Evolutionary conservation across 2,888 invertebrate species (phyloP).

Genomic region (Acrobasis suavella): DNA sequence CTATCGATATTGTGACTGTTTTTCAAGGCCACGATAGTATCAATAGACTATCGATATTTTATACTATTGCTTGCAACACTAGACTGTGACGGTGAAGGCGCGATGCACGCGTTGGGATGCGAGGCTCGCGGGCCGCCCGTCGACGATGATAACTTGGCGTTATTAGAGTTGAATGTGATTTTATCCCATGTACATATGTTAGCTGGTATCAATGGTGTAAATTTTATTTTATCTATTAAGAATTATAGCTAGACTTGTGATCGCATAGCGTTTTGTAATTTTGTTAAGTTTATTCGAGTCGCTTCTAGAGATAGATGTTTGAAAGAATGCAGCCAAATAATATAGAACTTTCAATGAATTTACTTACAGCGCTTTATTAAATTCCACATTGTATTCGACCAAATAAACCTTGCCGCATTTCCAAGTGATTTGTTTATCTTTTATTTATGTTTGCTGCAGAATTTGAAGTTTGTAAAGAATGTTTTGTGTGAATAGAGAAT

Average conservation of each 20-base stretch:
- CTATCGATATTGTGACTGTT: too few relatives aligned
- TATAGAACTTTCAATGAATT: slow-evolving; percentile 14
- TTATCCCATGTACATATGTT: slow-evolving; percentile 75
- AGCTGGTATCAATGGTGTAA: slow-evolving; percentile 73
- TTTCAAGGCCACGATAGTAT: too few relatives aligned
- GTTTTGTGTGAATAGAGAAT: slow-evolving; percentile 18
- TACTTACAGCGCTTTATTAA: slow-evolving; percentile 31
- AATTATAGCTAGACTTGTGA: slow-evolving; percentile 73
- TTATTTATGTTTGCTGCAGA: slow-evolving; percentile 15
- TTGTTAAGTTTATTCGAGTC: slow-evolving; percentile 53
- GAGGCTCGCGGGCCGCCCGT: slow-evolving; percentile 16
- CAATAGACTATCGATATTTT: too few relatives aligned
- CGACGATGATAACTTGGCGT: slow-evolving; percentile 36
- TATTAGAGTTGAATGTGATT: slow-evolving; percentile 71
- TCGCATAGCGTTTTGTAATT: slow-evolving; percentile 78
- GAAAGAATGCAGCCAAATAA: slow-evolving; percentile 36
- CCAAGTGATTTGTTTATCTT: slow-evolving; percentile 26
- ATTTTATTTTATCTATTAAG: slow-evolving; percentile 72
- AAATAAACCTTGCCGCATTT: slow-evolving; percentile 39
- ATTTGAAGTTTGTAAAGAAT: slow-evolving; percentile 14
- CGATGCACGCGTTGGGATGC: slow-evolving; percentile 31
- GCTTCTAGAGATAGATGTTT: slow-evolving; percentile 51
- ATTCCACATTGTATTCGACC: slow-evolving; percentile 22
- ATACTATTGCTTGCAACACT: too few relatives aligned
- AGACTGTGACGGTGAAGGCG: slow-evolving; percentile 41